These are phyloP conservation scores for Proterorhinus semilunaris DNA, from an alignment of 2,113 vertebrate species.

Conservation along the genomic window DNA sequence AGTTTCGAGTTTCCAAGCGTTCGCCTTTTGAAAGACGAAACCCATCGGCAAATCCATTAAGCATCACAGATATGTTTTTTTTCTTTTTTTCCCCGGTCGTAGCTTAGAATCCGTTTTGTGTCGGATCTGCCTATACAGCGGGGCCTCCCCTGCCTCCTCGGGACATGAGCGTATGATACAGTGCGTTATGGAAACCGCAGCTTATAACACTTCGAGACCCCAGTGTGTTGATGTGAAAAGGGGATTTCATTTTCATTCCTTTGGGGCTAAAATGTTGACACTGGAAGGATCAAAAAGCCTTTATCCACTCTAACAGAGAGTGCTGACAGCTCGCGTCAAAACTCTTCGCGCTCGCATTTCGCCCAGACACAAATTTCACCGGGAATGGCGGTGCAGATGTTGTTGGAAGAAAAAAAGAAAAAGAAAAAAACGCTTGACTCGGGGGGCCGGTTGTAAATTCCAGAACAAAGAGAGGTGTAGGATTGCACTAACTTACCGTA, in stretches of 20 bases:
- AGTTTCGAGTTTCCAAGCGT: constrained; percentile 22
- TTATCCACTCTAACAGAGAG: constrained; percentile 3
- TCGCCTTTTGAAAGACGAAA: constrained; percentile 21
- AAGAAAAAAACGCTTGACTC: neutral
- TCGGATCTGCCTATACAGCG: constrained; percentile 38
- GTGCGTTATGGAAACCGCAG: constrained; percentile 38
- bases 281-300: constrained; percentile 1
- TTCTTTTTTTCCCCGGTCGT: constrained; percentile 15
- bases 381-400: neutral
- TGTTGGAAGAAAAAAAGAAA: neutral
- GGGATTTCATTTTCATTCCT: constrained; percentile 32
- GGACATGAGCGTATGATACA: constrained; percentile 55
- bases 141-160: constrained; percentile 32
- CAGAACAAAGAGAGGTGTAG: no score
- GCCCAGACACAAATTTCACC: neutral
- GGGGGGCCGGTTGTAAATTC: no score
- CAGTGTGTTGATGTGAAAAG: constrained; percentile 38
- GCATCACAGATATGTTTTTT: constrained; percentile 49
- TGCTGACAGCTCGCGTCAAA: constrained; percentile 2
- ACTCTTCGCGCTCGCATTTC: neutral
- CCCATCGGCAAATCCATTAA: constrained; percentile 63
- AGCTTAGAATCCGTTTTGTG: constrained; percentile 47
- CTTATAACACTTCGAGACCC: constrained; percentile 16
- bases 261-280: constrained; percentile 41
- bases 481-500: no score